These are phyloP conservation scores for Chrysopa pallens DNA, from an alignment of 1,140 invertebrate genomes.

Conservation along the genomic window DNA sequence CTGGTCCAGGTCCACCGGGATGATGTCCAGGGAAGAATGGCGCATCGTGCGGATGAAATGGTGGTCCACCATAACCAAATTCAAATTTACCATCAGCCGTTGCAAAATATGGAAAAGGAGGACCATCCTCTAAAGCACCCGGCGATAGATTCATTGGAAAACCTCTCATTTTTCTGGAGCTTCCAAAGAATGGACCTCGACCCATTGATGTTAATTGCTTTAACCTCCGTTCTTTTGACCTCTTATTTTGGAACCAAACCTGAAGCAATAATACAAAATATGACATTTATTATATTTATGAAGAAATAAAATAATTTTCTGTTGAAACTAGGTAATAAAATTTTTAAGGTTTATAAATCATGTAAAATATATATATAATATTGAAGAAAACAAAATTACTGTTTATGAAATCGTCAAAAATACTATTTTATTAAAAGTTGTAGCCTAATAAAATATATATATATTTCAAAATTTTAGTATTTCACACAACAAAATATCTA, in stretches of 20 bases:
- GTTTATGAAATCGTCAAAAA: too few species aligned
- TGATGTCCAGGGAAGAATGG: constrained; percentile 50
- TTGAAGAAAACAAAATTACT: too few species aligned
- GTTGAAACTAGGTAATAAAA: too few species aligned
- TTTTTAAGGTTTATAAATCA: too few species aligned
- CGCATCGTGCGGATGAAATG: constrained; percentile 69
- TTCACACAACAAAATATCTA: too few species aligned
- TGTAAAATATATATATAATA: too few species aligned
- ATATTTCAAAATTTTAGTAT: too few species aligned
- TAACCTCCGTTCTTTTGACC: constrained; percentile 89
- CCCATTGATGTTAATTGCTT: constrained; percentile 87
- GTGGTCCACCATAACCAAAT: constrained; percentile 70
- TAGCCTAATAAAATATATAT: too few species aligned
- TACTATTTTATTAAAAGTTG: too few species aligned
- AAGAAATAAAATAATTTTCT: too few species aligned
- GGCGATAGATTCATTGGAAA: constrained; percentile 80
- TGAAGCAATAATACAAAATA: constrained; percentile 22
- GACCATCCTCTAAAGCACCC: constrained; percentile 59
- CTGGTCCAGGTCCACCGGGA: constrained; percentile 50
- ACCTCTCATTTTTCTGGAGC: constrained; percentile 74
- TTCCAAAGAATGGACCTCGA: constrained; percentile 72
- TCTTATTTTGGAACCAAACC: constrained; percentile 99
- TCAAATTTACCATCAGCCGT: constrained; percentile 71
- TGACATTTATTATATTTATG: too few species aligned
- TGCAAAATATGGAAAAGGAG: constrained; percentile 69